These are phyloP conservation scores for Drosophila guanche DNA, from an alignment of 1,140 invertebrate species.

Conservation along the genomic window DNA sequence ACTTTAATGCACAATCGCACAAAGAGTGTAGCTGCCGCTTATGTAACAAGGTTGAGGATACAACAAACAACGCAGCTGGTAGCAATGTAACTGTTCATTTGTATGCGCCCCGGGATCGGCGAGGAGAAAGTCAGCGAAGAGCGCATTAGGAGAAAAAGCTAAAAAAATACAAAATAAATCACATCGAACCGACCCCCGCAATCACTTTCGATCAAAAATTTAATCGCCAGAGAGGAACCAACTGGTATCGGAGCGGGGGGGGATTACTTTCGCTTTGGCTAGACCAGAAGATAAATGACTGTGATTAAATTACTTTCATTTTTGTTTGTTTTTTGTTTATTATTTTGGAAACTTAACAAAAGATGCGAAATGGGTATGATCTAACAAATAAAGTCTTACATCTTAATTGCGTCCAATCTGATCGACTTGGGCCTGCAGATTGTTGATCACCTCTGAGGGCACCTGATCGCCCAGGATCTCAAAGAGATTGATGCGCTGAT, in stretches of 20 bases:
- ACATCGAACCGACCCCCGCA: constrained; percentile 4
- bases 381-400: constrained; percentile 16
- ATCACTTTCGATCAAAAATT: constrained; percentile 36
- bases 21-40: constrained; percentile 27
- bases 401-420: constrained; percentile 88
- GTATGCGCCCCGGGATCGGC: constrained; percentile 67
- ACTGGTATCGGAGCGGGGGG: constrained; percentile 52
- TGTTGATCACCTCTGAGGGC: constrained; percentile 93
- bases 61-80: constrained; percentile 14
- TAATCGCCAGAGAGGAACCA: constrained; percentile 39
- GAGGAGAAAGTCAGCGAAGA: constrained; percentile 64
- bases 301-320: constrained; percentile 52
- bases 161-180: constrained; percentile 37
- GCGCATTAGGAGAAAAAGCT: constrained; percentile 50
- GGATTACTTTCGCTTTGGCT: constrained; percentile 65
- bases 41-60: constrained; percentile 75
- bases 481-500: constrained; percentile 91
- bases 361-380: constrained; percentile 42
- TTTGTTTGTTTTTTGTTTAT: constrained; percentile 45
- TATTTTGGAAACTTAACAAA: constrained; percentile 71
- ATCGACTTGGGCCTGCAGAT: constrained; percentile 91
- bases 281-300: constrained; percentile 36
- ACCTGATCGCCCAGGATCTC: constrained; percentile 92
- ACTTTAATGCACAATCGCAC: constrained; percentile 54
- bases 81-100: constrained; percentile 60